Evolutionary conservation across 1,140 invertebrate genomes (phyloP).

Genomic region (Asobara japonica): DNA sequence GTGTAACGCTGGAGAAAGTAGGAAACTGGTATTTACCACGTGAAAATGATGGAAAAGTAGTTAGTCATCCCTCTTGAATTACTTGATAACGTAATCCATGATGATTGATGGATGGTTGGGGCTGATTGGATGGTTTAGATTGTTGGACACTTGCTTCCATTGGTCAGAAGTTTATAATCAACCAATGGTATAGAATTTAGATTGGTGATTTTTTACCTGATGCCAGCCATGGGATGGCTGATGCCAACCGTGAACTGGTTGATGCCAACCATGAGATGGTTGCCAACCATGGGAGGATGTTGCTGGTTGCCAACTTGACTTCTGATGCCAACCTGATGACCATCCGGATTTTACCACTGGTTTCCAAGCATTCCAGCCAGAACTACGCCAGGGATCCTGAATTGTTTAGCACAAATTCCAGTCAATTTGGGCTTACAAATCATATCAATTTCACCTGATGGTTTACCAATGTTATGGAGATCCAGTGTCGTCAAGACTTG

Average conservation of each 20-base stretch:
- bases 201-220: slow-evolving; percentile 38
- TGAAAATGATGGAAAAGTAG: neutral
- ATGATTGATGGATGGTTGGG: neutral
- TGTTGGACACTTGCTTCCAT: neutral
- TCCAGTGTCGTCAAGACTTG: no score
- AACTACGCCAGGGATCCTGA: slow-evolving; percentile 12
- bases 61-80: slow-evolving; percentile 8
- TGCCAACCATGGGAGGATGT: slow-evolving; percentile 28
- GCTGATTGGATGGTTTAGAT: neutral
- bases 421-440: neutral
- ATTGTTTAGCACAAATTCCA: neutral
- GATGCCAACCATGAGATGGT: slow-evolving; percentile 30
- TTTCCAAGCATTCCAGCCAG: slow-evolving; percentile 17
- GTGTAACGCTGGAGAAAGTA: neutral
- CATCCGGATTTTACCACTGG: slow-evolving; percentile 3
- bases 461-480: neutral
- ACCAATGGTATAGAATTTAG: neutral
- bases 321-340: slow-evolving; percentile 24
- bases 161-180: neutral
- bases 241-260: slow-evolving; percentile 20
- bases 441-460: neutral
- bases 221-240: slow-evolving; percentile 17
- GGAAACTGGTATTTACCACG: neutral
- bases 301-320: slow-evolving; percentile 34
- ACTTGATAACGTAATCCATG: no score